A percentile compares a stretch with the other conserved stretches of the same genome.
Conservation (phyloP, 2,113 vertebrate species). For the Cyanocitta stelleri region DNA sequence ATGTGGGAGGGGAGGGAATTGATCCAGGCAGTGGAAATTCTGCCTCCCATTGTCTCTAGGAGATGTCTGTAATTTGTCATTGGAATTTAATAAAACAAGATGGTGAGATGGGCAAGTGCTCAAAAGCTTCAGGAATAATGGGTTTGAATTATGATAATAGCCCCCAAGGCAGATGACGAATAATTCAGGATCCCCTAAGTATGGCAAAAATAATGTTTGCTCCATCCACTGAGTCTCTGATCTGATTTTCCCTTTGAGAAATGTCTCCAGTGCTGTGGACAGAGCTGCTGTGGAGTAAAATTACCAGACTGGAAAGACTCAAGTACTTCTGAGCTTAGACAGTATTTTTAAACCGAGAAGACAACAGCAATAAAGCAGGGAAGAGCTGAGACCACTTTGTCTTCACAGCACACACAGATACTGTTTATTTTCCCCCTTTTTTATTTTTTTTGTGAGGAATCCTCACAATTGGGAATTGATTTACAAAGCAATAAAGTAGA, state of each 20-base stretch:
- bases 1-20: background rate
- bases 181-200: slow-evolving; percentile 50
- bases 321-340: background rate
- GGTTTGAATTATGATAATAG: slow-evolving; percentile 24
- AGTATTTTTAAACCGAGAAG: background rate
- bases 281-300: background rate
- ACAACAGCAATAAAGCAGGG: background rate
- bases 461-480: background rate
- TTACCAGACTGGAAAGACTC: background rate
- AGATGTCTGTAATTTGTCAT: background rate
- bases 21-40: background rate
- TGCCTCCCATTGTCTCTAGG: background rate
- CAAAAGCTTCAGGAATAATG: background rate
- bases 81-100: slow-evolving; percentile 14
- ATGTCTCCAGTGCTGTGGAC: slow-evolving; percentile 13
- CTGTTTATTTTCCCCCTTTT: background rate
- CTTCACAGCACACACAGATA: background rate
- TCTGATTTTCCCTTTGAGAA: slow-evolving; percentile 57
- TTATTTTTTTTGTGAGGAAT: background rate
- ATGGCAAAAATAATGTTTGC: background rate
- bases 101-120: background rate
- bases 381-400: background rate
- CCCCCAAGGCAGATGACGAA: slow-evolving; percentile 57
- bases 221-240: background rate
- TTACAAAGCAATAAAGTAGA: background rate